Evolutionary conservation across 2,797 vertebrate species (phyloP).

Genomic region (Trematomus bernacchii): DNA sequence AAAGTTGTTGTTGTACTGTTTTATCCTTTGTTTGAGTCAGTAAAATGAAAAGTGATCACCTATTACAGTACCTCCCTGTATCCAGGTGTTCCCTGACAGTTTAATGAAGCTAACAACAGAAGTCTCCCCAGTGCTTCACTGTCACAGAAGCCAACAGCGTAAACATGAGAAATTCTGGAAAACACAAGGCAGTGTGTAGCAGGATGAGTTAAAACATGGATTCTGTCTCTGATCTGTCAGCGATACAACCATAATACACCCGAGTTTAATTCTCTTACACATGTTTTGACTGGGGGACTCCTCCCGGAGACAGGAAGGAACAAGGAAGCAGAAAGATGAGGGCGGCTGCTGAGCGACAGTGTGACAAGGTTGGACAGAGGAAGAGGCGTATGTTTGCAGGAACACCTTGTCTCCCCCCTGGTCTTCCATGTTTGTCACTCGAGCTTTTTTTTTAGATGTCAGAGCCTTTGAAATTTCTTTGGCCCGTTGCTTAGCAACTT

Average conservation of each 20-base stretch:
- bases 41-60: constrained; percentile 4
- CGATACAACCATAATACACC: constrained; percentile 27
- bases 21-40: neutral
- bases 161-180: constrained; percentile 53
- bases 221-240: constrained; percentile 59
- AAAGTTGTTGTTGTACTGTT: neutral
- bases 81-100: constrained; percentile 74
- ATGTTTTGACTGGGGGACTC: constrained; percentile 47
- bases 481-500: constrained; percentile 83
- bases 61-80: constrained; percentile 32
- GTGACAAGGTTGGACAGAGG: constrained; percentile 48
- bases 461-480: constrained; percentile 49
- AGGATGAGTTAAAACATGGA: constrained; percentile 52
- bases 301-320: constrained; percentile 50
- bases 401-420: constrained; percentile 57
- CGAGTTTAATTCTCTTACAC: constrained; percentile 53
- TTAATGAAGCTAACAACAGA: constrained; percentile 76
- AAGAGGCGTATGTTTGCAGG: constrained; percentile 41
- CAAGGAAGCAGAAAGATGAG: constrained; percentile 31
- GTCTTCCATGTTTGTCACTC: constrained; percentile 68
- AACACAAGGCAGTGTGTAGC: constrained; percentile 33
- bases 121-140: constrained; percentile 52
- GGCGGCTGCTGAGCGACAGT: constrained; percentile 37
- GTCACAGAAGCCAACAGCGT: constrained; percentile 37
- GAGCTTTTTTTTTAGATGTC: constrained; percentile 51